Evolutionary conservation across 2,888 invertebrate species (phyloP).

Genomic region (Ecdyonurus torrentis): DNA sequence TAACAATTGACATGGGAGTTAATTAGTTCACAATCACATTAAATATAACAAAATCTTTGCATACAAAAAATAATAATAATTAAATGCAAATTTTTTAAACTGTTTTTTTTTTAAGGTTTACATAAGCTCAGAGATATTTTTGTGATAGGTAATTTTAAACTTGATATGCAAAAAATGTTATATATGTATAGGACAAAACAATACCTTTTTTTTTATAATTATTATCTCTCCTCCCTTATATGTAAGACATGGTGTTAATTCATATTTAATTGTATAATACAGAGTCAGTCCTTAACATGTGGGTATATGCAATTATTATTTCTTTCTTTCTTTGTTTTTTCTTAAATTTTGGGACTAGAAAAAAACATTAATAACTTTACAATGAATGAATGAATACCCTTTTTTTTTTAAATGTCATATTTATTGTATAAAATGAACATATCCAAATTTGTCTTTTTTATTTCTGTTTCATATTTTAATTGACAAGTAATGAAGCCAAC

Average conservation of each 20-base stretch:
- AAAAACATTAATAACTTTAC: no score
- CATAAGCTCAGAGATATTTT: not conserved
- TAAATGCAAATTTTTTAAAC: no score
- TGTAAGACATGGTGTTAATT: not conserved
- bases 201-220: not conserved
- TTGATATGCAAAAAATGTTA: not conserved
- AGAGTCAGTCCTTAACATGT: not conserved
- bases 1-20: not conserved
- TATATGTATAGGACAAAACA: not conserved
- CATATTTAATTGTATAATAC: not conserved
- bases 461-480: no score
- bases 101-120: no score
- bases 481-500: no score
- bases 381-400: no score
- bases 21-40: not conserved
- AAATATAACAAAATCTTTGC: no score
- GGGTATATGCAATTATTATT: no score
- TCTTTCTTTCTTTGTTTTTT: no score
- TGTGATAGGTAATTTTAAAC: not conserved
- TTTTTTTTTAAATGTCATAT: not conserved
- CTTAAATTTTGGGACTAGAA: no score
- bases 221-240: not conserved
- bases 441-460: no score
- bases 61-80: not conserved
- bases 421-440: no score